phyloP scores from a whole-genome alignment of 2,888 invertebrate genomes.

The Notodromas monacha region DNA sequence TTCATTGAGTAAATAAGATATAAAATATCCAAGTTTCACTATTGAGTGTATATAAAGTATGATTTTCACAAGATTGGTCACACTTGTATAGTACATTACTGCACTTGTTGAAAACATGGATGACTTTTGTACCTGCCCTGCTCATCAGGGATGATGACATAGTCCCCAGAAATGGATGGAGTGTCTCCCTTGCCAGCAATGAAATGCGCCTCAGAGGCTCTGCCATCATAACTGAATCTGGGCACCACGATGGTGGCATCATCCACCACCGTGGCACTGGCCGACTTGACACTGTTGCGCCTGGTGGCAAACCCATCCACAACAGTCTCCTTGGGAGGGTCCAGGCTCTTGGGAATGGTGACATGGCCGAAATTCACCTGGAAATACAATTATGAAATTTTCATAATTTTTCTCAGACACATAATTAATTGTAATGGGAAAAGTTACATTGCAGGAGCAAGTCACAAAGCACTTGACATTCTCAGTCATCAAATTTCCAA shows the following conservation, averaged over 20 bases:
- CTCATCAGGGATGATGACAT: slow-evolving; percentile 52
- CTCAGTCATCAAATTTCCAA: too few relatives aligned
- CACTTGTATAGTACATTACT: too few relatives aligned
- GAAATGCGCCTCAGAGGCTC: slow-evolving; percentile 67
- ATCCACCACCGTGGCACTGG: slow-evolving; percentile 61
- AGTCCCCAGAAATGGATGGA: slow-evolving; percentile 32
- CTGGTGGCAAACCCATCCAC: slow-evolving; percentile 53
- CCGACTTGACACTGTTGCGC: slow-evolving; percentile 57
- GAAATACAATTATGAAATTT: too few relatives aligned
- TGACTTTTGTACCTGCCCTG: slow-evolving; percentile 42
- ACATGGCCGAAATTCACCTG: slow-evolving; percentile 70
- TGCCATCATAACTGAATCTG: slow-evolving; percentile 64
- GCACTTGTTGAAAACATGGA: too few relatives aligned
- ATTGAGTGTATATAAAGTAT: too few relatives aligned
- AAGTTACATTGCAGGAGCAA: too few relatives aligned
- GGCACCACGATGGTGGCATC: slow-evolving; percentile 71
- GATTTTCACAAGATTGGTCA: too few relatives aligned
- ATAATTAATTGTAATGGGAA: too few relatives aligned
- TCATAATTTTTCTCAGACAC: too few relatives aligned
- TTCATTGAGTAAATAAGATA: too few relatives aligned
- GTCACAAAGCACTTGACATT: too few relatives aligned
- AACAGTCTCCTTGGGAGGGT: slow-evolving; percentile 42
- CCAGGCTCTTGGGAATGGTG: slow-evolving; percentile 36
- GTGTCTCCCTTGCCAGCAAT: slow-evolving; percentile 69
- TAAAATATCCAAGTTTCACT: too few relatives aligned